Evolutionary conservation across 2,797 vertebrate genomes (phyloP).

Genomic region (Orientallactaga sibirica): DNA sequence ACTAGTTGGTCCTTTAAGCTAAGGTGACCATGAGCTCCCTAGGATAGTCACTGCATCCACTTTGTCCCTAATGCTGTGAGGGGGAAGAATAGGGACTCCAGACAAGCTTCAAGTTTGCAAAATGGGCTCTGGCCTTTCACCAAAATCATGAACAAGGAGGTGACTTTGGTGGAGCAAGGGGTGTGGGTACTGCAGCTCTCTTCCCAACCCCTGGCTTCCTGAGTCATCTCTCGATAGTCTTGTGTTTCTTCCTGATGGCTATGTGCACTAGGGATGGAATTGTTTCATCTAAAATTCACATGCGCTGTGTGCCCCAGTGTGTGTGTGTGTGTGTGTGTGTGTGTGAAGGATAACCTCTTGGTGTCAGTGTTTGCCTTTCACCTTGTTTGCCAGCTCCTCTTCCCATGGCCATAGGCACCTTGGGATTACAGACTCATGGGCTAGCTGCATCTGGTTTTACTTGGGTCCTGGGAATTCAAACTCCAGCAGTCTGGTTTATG

Average conservation of each 20-base stretch:
- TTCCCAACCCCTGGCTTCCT: background rate
- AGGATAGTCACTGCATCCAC: background rate
- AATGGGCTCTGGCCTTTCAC: background rate
- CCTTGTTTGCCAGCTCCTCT: no score
- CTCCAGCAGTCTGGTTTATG: no score
- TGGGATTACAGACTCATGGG: no score
- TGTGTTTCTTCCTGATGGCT: background rate
- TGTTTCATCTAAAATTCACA: background rate
- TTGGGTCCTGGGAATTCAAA: no score
- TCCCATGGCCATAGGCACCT: no score
- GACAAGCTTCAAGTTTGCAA: background rate
- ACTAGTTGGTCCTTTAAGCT: background rate
- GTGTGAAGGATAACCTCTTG: no score
- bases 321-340: no score
- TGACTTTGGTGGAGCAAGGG: background rate
- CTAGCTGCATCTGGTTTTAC: no score
- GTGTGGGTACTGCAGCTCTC: background rate
- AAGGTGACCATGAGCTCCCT: background rate
- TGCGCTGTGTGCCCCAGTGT: no score
- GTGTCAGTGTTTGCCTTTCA: no score
- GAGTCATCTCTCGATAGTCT: background rate
- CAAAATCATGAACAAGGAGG: background rate
- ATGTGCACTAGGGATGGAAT: background rate
- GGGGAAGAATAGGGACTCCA: background rate
- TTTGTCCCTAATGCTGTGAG: background rate